Evolutionary conservation across 2,888 invertebrate genomes (phyloP), one percentile per base, ranked within the genome.

Genomic region (Metallyticus violacea): DNA sequence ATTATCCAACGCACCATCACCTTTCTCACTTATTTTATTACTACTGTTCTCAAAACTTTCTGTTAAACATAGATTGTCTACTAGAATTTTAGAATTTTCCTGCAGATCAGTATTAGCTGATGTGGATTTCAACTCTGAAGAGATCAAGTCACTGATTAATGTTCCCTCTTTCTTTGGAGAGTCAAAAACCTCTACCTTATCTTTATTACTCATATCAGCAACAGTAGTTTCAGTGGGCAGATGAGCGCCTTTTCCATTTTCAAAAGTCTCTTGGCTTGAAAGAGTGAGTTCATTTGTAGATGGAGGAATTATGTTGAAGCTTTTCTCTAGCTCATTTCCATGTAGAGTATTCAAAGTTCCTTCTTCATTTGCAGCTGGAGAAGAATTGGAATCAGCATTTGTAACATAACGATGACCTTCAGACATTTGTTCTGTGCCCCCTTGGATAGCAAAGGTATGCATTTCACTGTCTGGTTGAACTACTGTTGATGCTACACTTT

Each of bases 391-490:
- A 22, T 87, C 87, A 25, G 86, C 85, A 62, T 84, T 87, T 15
- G 85, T 77, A 5, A 86, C 26, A 26, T 78, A 76, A 29, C 81
- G 84, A 78, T 40, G 78, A 5, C 84, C 85, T 40, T 90, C 91
- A 82, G 91, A 92, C 88, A 92, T 89, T 86, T 92, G 91, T 87
- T 92, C 92, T 0, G 90, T 91, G 1, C 92, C 92, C 29, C 92
- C 92, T 88, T 92, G 86, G 9, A 87, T 84, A 15, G 87, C 82
- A 84, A 86, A 86, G 6, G 86, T 25, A 77, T 87, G 87, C 79
- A 86, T 80, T 85, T 86, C 81, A 76, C 83, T 81, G 83, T 88
- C 81, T 28, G 62, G 7, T 15, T 62, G 40, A 30, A 80, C 81
- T 26, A 40, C 62, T 78, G 30, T 25, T 79, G 83, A 27, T 15